Base-by-base conservation (phyloP, 2,113 vertebrate species). In the Brachirus orientalis region DNA sequence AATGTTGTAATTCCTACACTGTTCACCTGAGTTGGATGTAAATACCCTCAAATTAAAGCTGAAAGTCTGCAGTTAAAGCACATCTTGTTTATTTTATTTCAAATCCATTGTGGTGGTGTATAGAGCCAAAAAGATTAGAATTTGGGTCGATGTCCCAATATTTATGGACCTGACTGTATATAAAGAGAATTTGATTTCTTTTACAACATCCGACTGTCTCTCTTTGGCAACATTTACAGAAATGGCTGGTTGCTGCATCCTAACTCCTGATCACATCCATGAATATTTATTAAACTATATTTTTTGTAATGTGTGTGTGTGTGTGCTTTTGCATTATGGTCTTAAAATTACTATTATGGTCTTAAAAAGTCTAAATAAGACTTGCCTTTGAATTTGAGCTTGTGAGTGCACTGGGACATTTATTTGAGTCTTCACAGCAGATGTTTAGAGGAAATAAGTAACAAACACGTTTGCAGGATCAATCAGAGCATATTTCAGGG, bases 401-500 rank as follows among this genome's bases (percentile, higher is more conserved):
- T 46, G 17, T 60, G 46, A 62, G 60, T 10, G n/a, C 58, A 22
- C 41, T 10, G 0, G n/a, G 20, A 2, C 33, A 8, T 57, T 18
- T 1, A 37, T 47, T 1, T 56, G 22, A 59, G 35, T 38, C 41
- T 11, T 45, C 43, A 48, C 35, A 45, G 38, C 59, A 16, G 11
- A 48, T 2, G 2, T 71, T 19, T 50, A 43, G 0, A 58, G 18
- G 40, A 63, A 58, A 13, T 43, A 45, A 55, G 67, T n/a, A 63
- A 17, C 20, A 45, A 66, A 72, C 70, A 44, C 38, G 47, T 80
- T 40, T 43, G 60, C 68, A 54, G 45, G 22, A 72, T 85, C 51
- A 66, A 66, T 86, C 33, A 63, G 46, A 50, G 9, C 17, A 18
- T 73, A 53, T 45, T 40, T 71, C 45, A 63, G 59, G 60, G 11